Evolutionary conservation across 92 coral and sea anemone genomes (phyloP), one percentile per base, ranked within the genome.

Genomic region (Meandrina meandrites): DNA sequence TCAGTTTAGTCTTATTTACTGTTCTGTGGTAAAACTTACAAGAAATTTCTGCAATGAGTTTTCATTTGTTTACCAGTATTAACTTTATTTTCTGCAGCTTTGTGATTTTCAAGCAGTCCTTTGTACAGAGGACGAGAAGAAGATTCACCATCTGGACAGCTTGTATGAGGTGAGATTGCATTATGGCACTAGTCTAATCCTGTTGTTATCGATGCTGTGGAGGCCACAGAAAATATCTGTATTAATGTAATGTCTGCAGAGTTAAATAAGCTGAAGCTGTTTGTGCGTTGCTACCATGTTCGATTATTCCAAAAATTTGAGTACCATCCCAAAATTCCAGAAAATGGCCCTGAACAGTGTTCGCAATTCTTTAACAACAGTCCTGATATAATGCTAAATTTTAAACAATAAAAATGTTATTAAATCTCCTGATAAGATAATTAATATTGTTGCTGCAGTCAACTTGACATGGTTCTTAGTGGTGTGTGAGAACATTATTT

Each of bases 81-180:
- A 4, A 28, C 1, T 1, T 78, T 57, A 8, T 79, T 22, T 34
- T 32, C 34, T 70, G 17, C 82, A 96, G 98, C 82, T 96, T 67
- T 91, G 94, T 81, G 94, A 96, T 73, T 94, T 96, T 86, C 92
- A 91, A 84, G 84, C 94, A 21, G 91, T 96, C 19, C 88, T 96
- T 62, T 84, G 72, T 0, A 93, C 97, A 14, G 94, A 94, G 13
- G 98, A 96, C 58, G 93, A 92, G 51, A 94, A 91, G 76, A 93
- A 91, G 81, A 90, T 83, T 67, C 90, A 80, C 12, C 94, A 90
- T 58, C 71, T 96, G 37, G 89, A 96, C 86, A 90, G 64, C 77
- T 74, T 87, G 73, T 96, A 96, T 81, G 94, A 96, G 98, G 98
- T 95, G 45, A 51, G 60, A 51, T 21, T 4, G 13, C 7, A 30